Evolutionary conservation across 64 coral and sea anemone species (phyloP), one percentile per base, ranked within the genome.

Genomic region (Platygyra sinensis): DNA sequence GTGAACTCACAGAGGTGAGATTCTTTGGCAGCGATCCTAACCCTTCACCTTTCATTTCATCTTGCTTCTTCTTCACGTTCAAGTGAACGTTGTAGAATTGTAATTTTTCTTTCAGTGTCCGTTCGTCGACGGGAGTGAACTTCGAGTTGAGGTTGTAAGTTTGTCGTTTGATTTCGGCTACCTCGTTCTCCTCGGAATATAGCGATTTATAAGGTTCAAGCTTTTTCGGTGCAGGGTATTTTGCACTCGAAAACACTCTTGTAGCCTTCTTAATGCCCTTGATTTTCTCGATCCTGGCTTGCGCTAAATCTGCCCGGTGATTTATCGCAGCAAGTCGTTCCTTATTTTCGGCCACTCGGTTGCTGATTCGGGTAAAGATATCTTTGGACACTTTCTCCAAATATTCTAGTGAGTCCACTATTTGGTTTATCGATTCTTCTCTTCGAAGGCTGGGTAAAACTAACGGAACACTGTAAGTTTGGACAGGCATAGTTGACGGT

Each of bases 361-460:
- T 89, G n/a, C 91, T 93, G 88, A 98, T 98, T 72, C 89, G 95
- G 22, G 81, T 83, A 54, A 98, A 98, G 52, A 98, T 95, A 74
- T 98, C 96, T 19, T 88, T 91, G 3, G 96, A 95, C 39, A 98
- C 83, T 55, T 93, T 92, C 76, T 98, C 93, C 67, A 98, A 86
- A 89, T 98, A 93, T 80, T 98, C 93, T 28, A 98, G 72, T 19
- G 96, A 92, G 67, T 98, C 94, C 8, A 98, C 60, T n/a, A 98
- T 98, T 88, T 98, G 96, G 77, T 95, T 88, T n/a, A 98, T 91
- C 5, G 96, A 98, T 63, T 98, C 96, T 62, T 98, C 96, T 77
- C 88, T 95, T 62, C 96, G 90, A 22, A 98, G 86, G 38, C 93
- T 87, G 27, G 96, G 94, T 31, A 95, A 93, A 74, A 98, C 83